Conservation (phyloP, 1,140 invertebrate genomes). For the Lepeophtheirus salmonis region DNA sequence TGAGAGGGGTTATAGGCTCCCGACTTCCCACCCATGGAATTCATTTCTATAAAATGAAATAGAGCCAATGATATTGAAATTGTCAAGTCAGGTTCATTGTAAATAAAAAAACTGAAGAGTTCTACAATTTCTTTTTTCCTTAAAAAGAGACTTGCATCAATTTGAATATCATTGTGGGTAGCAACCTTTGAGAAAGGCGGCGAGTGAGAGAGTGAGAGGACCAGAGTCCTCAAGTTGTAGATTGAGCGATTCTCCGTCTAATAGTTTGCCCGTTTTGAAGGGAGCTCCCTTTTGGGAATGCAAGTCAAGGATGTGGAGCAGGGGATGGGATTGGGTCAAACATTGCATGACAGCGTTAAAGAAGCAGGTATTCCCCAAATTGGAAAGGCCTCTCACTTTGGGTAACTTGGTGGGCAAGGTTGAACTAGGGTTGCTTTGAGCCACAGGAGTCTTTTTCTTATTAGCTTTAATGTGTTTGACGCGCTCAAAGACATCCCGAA, state of each 20-base stretch:
- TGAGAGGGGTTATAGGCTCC: conserved; percentile 40
- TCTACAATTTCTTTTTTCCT: too few species aligned
- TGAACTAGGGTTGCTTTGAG: neutral
- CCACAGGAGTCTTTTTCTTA: neutral
- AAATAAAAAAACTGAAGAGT: too few species aligned
- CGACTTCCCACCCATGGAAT: conserved; percentile 28
- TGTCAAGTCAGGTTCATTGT: too few species aligned
- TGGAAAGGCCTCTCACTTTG: conserved; percentile 39
- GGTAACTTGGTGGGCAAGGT: neutral
- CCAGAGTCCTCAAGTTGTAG: conserved; percentile 36
- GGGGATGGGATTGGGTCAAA: conserved; percentile 60
- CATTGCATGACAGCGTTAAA: conserved; percentile 89
- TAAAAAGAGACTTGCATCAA: too few species aligned
- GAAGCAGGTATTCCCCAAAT: conserved; percentile 90
- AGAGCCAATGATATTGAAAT: too few species aligned
- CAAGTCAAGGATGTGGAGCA: conserved; percentile 45
- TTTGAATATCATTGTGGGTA: neutral
- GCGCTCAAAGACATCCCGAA: neutral
- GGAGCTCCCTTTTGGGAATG: conserved; percentile 39
- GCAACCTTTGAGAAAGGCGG: conserved; percentile 38
- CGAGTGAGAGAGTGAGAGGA: conserved; percentile 42
- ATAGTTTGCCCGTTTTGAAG: conserved; percentile 30
- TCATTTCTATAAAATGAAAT: conserved; percentile 33
- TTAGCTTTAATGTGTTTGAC: conserved; percentile 4
- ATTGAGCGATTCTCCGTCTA: neutral